Base-by-base conservation (phyloP, 2,888 invertebrate genomes). In the Chrysina gloriosa region DNA sequence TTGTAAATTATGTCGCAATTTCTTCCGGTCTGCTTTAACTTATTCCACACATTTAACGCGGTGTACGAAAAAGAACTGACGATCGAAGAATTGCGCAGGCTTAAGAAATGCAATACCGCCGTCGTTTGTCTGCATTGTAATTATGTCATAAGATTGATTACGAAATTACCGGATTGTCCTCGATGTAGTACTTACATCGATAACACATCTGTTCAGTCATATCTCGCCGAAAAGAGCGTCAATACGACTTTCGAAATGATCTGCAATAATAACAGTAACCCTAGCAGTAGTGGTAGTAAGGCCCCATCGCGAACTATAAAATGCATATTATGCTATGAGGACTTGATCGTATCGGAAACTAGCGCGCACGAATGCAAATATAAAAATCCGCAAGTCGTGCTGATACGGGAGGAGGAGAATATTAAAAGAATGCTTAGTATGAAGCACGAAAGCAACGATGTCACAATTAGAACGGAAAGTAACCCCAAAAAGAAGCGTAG, bases 1-100 rank as follows among this genome's bases (percentile, higher is more conserved):
- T 54, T 83, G 83, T 70, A 80, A 76, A 68, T 74, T 72, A 58
- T 83, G 83, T 69, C 75, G 78, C 14, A 80, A 78, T 69, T 81
- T 79, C 70, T 83, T 82, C 66, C 73, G 80, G 31, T 80, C 81
- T 2, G 76, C 77, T 6, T 39, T 69, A 9, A 81, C 81, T 2
- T 82, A 78, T 68, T 76, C 78, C 0, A 71, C 75, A 2, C 82
- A 82, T 72, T 52, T 79, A 48, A 21, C 74, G 34, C 76, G 75
- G 27, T 80, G 80, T 67, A 47, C 73, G 1, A 77, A 73, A 67
- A 67, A 56, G 39, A 45, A 23, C 61, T 39, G 29, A 52, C 36
- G 3, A 45, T 42, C 9, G 66, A 45, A n/a, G 69, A 63, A 23
- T 14, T 66, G 25, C 54, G 39, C 14, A 27, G 56, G 47, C 27